Base-by-base conservation (phyloP, 2,797 vertebrate species). In the Tapirus indicus region DNA sequence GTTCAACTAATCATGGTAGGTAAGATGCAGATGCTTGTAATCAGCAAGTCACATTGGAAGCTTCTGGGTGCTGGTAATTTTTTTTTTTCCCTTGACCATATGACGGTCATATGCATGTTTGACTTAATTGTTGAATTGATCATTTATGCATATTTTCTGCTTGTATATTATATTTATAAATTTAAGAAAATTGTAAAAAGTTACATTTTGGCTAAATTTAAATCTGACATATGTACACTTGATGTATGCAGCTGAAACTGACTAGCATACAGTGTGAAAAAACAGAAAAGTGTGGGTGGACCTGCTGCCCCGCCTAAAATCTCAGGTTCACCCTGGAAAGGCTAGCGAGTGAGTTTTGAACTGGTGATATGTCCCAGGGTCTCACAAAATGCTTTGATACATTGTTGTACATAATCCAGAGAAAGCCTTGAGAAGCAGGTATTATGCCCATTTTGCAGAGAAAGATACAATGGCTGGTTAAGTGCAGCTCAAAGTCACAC, bases 281-380 rank as follows among this genome's bases (percentile, higher is more conserved):
- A 52, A 77, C 17, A 44, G n/a, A n/a, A n/a, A 20, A 60, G 23
- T 6, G 27, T 20, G 5, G 0, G 12, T 6, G 25, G 13, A 7
- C 18, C 25, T 14, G 68, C 23, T 11, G 58, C 32, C 38, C 11
- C 25, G 6, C 58, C 12, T 47, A 38, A 52, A 27, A 35, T 8
- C 58, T 60, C 88, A 27, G 13, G 41, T 35, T 75, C 41, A 23
- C 14, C 21, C 56, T 4, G 35, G n/a, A 27, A 78, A 66, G 21
- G 62, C 17, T 0, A 66, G 49, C 17, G 35, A 20, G 18, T 58
- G 75, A 25, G 20, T 71, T 74, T 29, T 6, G 29, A 74, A n/a
- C 1, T 27, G 32, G 23, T 17, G 14, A 32, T 29, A 2, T 0
- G 0, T 13, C 54, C 49, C 54, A 4, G 20, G 27, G 10, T 64